Percentiles rank a stretch among this genome's conserved stretches.
Conservation (phyloP, 1,140 invertebrate species). For the Semibalanus balanoides region DNA sequence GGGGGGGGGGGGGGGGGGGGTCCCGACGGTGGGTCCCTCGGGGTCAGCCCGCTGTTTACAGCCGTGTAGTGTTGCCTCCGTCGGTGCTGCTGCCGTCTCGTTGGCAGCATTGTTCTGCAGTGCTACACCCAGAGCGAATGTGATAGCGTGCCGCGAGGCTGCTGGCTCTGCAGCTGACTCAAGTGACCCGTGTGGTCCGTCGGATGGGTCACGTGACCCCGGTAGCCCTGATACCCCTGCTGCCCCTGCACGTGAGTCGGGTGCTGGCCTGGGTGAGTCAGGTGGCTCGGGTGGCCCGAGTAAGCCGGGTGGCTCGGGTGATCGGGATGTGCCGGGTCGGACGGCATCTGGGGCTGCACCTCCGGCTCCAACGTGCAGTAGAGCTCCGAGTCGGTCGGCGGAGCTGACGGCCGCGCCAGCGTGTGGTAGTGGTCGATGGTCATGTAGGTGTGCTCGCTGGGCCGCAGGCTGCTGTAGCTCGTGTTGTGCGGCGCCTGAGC, state of each 20-base stretch:
- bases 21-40: too few species aligned
- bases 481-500: background rate
- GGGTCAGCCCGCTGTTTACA: background rate
- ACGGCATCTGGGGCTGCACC: background rate
- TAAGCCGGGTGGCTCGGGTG: background rate
- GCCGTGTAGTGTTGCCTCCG: background rate
- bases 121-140: background rate
- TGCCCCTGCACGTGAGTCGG: too few species aligned
- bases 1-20: too few species aligned
- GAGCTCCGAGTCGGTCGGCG: background rate
- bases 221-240: too few species aligned
- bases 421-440: background rate
- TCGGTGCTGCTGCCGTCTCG: too few species aligned
- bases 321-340: background rate
- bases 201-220: too few species aligned
- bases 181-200: too few species aligned
- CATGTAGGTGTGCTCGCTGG: slow-evolving; percentile 3
- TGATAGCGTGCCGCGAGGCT: background rate
- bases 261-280: too few species aligned
- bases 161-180: background rate
- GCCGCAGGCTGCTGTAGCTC: background rate
- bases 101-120: too few species aligned
- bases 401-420: too few species aligned
- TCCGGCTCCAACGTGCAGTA: background rate
- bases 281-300: too few species aligned